A percentile compares a stretch with the other conserved stretches of the same genome.
phyloP scores from a whole-genome alignment of 53 echinoderm and acorn worm genomes.

The Paelopatides confundens region DNA sequence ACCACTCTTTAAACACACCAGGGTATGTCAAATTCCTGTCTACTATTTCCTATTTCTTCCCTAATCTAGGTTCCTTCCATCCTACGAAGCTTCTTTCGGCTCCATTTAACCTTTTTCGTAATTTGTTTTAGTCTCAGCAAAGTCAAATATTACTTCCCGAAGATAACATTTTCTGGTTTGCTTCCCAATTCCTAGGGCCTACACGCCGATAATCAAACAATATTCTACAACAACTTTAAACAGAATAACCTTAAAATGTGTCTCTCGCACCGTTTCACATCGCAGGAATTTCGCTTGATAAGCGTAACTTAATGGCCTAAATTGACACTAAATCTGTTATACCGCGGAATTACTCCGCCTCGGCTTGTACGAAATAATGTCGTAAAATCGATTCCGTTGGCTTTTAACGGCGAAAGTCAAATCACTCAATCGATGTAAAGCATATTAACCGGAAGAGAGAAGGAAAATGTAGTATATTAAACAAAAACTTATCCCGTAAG shows the following conservation, averaged over 20 bases:
- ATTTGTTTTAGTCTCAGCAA: neutral
- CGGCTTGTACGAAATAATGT: constrained; percentile 15
- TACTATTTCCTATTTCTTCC: neutral
- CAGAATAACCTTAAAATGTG: constrained; percentile 8
- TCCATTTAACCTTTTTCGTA: constrained; percentile 20
- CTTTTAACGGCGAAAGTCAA: constrained; percentile 45
- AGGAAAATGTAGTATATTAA: constrained; percentile 1
- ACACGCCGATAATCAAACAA: constrained; percentile 33
- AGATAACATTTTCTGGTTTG: constrained; percentile 28
- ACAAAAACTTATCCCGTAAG: neutral
- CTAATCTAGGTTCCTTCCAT: neutral
- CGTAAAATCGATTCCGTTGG: constrained; percentile 38
- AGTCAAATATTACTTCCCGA: constrained; percentile 30
- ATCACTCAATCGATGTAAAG: constrained; percentile 32
- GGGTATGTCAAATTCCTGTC: neutral
- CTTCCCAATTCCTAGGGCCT: constrained; percentile 24
- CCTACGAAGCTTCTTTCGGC: constrained; percentile 14
- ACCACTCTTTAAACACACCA: neutral
- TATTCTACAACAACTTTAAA: constrained; percentile 30
- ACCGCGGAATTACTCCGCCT: constrained; percentile 31
- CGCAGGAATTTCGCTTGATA: constrained; percentile 33
- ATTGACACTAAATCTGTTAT: constrained; percentile 45
- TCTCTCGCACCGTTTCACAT: constrained; percentile 31
- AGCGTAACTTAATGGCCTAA: constrained; percentile 43
- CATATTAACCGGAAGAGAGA: constrained; percentile 34